Base-by-base conservation (phyloP, 2,113 vertebrate species). In the Equus przewalskii region DNA sequence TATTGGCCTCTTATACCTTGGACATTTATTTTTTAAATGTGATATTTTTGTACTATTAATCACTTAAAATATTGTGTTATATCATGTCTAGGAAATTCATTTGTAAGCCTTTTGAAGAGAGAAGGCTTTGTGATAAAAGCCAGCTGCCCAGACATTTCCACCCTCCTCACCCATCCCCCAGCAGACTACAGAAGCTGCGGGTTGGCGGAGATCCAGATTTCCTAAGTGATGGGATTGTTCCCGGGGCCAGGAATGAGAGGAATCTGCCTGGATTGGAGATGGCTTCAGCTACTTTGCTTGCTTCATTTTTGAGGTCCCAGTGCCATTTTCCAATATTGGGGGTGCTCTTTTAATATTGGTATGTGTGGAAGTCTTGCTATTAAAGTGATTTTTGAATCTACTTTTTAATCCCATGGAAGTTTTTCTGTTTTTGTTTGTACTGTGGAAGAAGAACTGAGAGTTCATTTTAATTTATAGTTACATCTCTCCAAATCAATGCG, bases 241-340 rank as follows among this genome's bases (percentile, higher is more conserved):
- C 96, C n/a, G 1, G 26, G 76, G 97, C 95, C 96, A 93, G 97
- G 97, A 98, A 98, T 98, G 98, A 98, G 96, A 97, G 96, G 97
- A 98, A 98, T 98, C 96, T 97, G 96, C 65, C 95, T 41, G 36
- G 92, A 95, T 92, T 97, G 89, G 96, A 97, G 96, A 96, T 91
- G 95, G 96, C 70, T 95, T 87, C 36, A 51, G 92, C 83, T 83
- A 51, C 90, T 97, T 75, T 49, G 36, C 95, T 94, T 26, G 51
- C 54, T 87, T 84, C 73, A 0, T 3, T 83, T 67, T 56, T 0
- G 0, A 41, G 79, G 69, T 82, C 86, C 76, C 30, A n/a, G 36
- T 30, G 70, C 75, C 58, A 5, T 79, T 95, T 92, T 75, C 89
- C n/a, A 54, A 7, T 6, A 0, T 21, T 13, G 44, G 15, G 24